Base-by-base conservation (phyloP, 2,113 vertebrate species). In the Hystrix cristata region DNA sequence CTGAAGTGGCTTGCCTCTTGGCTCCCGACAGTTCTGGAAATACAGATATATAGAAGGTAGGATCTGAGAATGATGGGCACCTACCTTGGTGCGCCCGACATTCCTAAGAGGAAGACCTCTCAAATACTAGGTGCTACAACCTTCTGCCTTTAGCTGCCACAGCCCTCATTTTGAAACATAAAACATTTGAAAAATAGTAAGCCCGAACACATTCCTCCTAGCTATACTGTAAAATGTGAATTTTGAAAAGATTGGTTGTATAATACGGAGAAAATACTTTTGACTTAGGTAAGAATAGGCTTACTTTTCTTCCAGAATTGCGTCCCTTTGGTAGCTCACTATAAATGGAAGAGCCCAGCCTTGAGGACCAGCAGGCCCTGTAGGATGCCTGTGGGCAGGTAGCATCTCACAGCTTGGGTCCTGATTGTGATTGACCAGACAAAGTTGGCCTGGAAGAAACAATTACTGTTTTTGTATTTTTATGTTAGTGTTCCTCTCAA, bases 101-200 rank as follows among this genome's bases (percentile, higher is more conserved):
- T 59, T 74, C 23, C 27, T 53, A 29, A 38, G 18, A 31, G 16
- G 43, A 34, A 89, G n/a, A 78, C 9, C 21, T 60, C 69, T 29
- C 1, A 19, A 3, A 21, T 86, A 43, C 25, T 19, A 4, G 57
- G 64, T 12, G 14, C 38, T 69, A 10, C 43, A 16, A 48, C 16
- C 59, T 78, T 90, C 34, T 34, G 2, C n/a, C 91, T 18, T 2
- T 11, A 67, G 29, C 69, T 38, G 16, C 9, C 19, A 2, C 29
- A 80, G 43, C 31, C 21, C 51, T 90, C 21, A 43, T 88, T 95
- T 34, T 74, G 38, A 93, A 91, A 91, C 48, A 14, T 65, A 59
- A 82, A 82, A 64, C 25, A 57, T 74, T 85, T 84, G 92, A 27
- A 87, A 84, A 69, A 82, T 25, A 91, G 43, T 79, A 95, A 87